Evolutionary conservation across 2,888 invertebrate species (phyloP), one percentile per base, ranked within the genome.

Genomic region (Baccha elongata): DNA sequence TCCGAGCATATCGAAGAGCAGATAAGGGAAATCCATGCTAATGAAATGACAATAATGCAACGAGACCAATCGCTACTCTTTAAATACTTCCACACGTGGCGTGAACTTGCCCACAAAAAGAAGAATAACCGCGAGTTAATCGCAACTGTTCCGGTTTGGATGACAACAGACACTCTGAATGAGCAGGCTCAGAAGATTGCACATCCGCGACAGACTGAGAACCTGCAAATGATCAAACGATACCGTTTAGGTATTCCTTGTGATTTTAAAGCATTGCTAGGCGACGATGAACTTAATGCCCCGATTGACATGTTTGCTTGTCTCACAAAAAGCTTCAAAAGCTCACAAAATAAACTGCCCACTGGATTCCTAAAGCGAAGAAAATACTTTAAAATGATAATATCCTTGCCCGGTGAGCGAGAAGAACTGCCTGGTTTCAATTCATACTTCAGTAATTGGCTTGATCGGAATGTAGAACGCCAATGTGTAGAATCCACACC

Each of bases 61-160:
- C 86, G 87, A 23, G 85, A 91, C 86, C 32, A 87, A 85, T 23
- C 90, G 86, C 80, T 92, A 1, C 84, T 89, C 46, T 85, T 87
- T 13, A 89, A 90, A 35, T 92, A 91, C 73, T 90, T 91, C 37
- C 86, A 87, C 11, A 88, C 89, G 35, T 94, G 93, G 94, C 89
- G 89, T 21, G 87, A 86, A 17, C 88, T 89, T 26, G 87, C 90
- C 1, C 86, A 87, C 1, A 89, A 88, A 40, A 91, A 91, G 72
- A 91, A 90, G 83, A 87, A 91, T 17, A 92, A 92, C 85, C 91
- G 92, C 6, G 91, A 91, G 76, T 91, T 92, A 0, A 88, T 93
- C 32, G 92, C 92, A 55, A 90, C 91, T 52, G 92, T 92, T 37
- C 93, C 93, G 0, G 88, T 93, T 1, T 93, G 93, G 92, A 87